Evolutionary conservation across 2,797 vertebrate genomes (phyloP), one percentile per base, ranked within the genome.

Genomic region (Sebastes dallii): DNA sequence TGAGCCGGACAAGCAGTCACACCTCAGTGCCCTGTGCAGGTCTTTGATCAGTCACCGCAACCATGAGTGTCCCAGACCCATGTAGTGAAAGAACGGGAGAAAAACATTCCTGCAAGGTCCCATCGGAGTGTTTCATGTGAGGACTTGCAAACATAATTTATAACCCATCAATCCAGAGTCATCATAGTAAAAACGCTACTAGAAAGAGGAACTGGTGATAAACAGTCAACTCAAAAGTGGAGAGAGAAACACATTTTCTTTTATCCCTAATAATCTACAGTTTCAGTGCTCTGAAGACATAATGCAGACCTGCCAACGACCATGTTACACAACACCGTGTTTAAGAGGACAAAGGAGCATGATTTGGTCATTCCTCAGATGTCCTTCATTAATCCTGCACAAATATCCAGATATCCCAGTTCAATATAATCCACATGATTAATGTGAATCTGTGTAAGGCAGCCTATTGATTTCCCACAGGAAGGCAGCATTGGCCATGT

Each of bases 261-360:
- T 16, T 39, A 22, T 16, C 14, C 22, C 55, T 22, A 42, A 32
- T 69, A 65, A 66, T 52, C 24, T 24, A 58, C 67, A 56, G 13
- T 3, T 22, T 61, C 73, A 1, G 36, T 36, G 74, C 81, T 79
- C 68, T 83, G 64, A 74, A 86, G 77, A 67, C 81, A 85, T 73
- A 90, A 82, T 85, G 82, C 77, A 90, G 86, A 81, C 69, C 78
- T 81, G 71, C 59, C 80, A 81, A 75, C 82, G 78, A 71, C 81
- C 88, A 85, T 87, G 93, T 93, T 92, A 93, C 91, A 94, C 91
- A 93, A 94, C 92, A 67, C 77, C 72, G 64, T 77, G 80, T 87
- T 83, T 65, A 85, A 80, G 56, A 80, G 78, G 20, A 93, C 89
- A 91, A 89, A 89, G 91, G 81, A 72, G 73, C 78, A 52, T 42